phyloP scores from a whole-genome alignment of 2,113 vertebrate species.

The Cranoglanis bouderius region DNA sequence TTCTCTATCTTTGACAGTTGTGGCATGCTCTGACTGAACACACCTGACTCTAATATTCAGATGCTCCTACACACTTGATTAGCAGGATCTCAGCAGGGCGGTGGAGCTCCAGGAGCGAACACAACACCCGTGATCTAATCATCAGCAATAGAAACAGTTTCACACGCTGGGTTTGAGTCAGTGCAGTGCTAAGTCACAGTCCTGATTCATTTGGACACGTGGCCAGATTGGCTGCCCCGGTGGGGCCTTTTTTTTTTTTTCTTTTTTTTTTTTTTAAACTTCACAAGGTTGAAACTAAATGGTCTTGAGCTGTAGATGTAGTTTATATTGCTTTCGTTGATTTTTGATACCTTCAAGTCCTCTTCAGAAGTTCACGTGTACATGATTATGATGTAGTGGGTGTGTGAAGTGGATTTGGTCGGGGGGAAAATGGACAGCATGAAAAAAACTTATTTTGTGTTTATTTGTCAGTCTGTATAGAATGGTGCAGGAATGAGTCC shows the following conservation, averaged over 20 bases:
- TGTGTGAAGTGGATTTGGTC: not conserved
- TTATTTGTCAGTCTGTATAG: too few species aligned
- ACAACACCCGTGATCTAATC: slow-evolving; percentile 19
- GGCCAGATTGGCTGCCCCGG: not conserved
- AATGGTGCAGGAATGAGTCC: too few species aligned
- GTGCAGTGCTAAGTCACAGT: not conserved
- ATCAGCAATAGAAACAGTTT: slow-evolving; percentile 28
- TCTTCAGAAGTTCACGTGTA: not conserved
- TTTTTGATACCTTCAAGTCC: not conserved
- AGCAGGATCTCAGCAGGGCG: slow-evolving; percentile 27
- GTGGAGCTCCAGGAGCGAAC: not conserved
- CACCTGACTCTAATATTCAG: slow-evolving; percentile 34
- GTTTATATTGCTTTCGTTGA: not conserved
- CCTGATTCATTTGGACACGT: slow-evolving; percentile 9
- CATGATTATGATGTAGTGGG: not conserved
- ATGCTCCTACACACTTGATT: slow-evolving; percentile 34
- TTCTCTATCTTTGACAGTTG: slow-evolving; percentile 2
- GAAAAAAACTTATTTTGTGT: not conserved
- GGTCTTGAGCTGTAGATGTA: not conserved
- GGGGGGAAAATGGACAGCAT: not conserved
- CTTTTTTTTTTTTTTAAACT: not conserved
- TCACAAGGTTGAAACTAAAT: not conserved
- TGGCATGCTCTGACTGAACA: slow-evolving; percentile 5
- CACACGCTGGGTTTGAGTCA: slow-evolving; percentile 12
- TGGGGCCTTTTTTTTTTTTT: not conserved